phyloP scores from a whole-genome alignment of 2,888 invertebrate genomes.

The Drosophila ustulata region DNA sequence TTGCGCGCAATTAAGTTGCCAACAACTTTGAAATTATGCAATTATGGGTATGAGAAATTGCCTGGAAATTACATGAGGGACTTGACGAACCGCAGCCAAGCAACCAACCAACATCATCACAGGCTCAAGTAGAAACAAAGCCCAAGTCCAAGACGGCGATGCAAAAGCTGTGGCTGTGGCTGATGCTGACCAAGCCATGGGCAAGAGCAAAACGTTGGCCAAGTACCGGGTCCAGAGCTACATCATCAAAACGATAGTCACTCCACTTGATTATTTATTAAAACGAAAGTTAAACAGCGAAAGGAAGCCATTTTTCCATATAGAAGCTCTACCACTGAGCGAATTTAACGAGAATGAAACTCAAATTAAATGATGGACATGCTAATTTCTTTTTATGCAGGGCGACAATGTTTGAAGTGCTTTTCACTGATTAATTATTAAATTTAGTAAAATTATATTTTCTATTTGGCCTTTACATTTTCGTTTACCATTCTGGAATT shows the following conservation, averaged over 20 bases:
- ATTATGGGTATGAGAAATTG: slow-evolving; percentile 83
- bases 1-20: slow-evolving; percentile 84
- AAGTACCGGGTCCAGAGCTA: slow-evolving; percentile 16
- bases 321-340: slow-evolving; percentile 42
- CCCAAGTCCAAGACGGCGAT: slow-evolving; percentile 13
- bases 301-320: slow-evolving; percentile 77
- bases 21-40: slow-evolving; percentile 85
- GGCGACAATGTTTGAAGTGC: no score
- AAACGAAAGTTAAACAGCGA: slow-evolving; percentile 79
- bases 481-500: no score
- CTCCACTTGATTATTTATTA: slow-evolving; percentile 77
- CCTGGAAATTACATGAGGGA: slow-evolving; percentile 80
- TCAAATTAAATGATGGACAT: not conserved
- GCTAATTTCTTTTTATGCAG: not conserved
- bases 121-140: slow-evolving; percentile 12
- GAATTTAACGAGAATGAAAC: not conserved
- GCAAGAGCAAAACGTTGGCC: slow-evolving; percentile 1
- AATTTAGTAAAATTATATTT: no score
- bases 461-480: no score
- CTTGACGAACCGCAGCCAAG: slow-evolving; percentile 73
- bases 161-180: not conserved
- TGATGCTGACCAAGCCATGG: slow-evolving; percentile 9
- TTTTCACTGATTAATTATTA: no score
- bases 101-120: not conserved
- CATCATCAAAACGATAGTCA: slow-evolving; percentile 54